Base-by-base conservation (phyloP, 2,797 vertebrate species). In the Cercopithecus hamlyni region DNA sequence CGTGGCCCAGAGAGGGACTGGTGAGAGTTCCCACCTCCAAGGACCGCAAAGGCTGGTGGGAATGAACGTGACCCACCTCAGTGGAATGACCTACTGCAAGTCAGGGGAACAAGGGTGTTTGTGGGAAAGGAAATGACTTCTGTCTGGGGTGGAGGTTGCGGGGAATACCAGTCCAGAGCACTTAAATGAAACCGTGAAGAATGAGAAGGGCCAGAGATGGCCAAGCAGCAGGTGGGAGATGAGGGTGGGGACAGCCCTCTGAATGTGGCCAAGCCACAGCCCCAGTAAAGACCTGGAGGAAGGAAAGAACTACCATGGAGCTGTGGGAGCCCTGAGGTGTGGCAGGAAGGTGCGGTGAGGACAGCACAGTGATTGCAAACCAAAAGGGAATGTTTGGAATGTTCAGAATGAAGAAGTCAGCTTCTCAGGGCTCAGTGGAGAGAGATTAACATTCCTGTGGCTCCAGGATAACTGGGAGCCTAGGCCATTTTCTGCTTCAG, bases 371-470 rank as follows among this genome's bases (percentile, higher is more conserved):
- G 15, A 64, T 3, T 85, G 39, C 61, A 64, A 73, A 85, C 36
- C 33, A 55, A 72, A 88, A 33, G 0, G 24, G 94, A 90, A 96
- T 70, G 77, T 61, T 41, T 45, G 81, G 97, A 96, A 98, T 93
- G 88, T 80, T 43, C 11, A 72, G 84, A 90, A 96, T 52, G 83
- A 83, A 96, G 92, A 41, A 70, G 19, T 85, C 48, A 73, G 75
- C 19, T 67, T 92, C 48, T 39, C n/a, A 73, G 64, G 75, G 70
- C 70, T 89, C 67, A 61, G 39, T 39, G 15, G 64, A 92, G 75
- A 90, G 36, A 94, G 94, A 88, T 81, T 58, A 95, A 79, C 96
- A 86, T 94, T 93, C 90, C 75, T 86, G 87, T 41, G 87, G 80
- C 64, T 96, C 79, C 39, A 22, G 22, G 48, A 14, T n/a, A 70